A percentile compares a stretch with the other conserved stretches of the same genome.
These are phyloP conservation scores for Apostichopus californicus DNA, from an alignment of 35 echinoderm and acorn worm species.

Conservation along the genomic window DNA sequence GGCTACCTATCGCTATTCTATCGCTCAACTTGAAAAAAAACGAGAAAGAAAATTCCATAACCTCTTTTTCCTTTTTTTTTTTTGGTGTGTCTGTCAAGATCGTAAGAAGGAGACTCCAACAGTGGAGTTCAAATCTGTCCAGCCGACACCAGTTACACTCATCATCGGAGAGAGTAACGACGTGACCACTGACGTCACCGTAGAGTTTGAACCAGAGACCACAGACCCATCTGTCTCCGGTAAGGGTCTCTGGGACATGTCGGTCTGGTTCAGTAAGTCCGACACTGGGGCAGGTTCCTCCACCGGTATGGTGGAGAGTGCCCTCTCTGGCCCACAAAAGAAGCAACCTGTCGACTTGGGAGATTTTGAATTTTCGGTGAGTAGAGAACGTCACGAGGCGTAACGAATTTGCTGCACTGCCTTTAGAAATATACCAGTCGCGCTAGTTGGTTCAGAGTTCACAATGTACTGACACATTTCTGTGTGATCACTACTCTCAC, in stretches of 20 bases:
- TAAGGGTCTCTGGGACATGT: slow-evolving; percentile 24
- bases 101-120: slow-evolving; percentile 18
- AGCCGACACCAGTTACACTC: slow-evolving; percentile 31
- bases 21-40: too few relatives aligned
- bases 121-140: slow-evolving; percentile 20
- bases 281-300: slow-evolving; percentile 26
- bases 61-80: too few relatives aligned
- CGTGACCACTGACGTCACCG: slow-evolving; percentile 17
- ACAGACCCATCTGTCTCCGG: slow-evolving; percentile 8
- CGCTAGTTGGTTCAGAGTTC: too few relatives aligned
- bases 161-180: slow-evolving; percentile 23
- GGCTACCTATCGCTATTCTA: too few relatives aligned
- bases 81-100: neutral
- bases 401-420: too few relatives aligned
- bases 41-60: too few relatives aligned
- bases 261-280: slow-evolving; percentile 41
- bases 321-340: neutral
- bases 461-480: neutral
- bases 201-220: slow-evolving; percentile 42
- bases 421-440: too few relatives aligned
- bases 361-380: slow-evolving; percentile 43
- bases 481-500: too few relatives aligned
- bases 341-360: neutral
- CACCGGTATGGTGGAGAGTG: slow-evolving; percentile 12
- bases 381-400: neutral